phyloP scores from a whole-genome alignment of 2,888 invertebrate species.

The Chrysolina americana region DNA sequence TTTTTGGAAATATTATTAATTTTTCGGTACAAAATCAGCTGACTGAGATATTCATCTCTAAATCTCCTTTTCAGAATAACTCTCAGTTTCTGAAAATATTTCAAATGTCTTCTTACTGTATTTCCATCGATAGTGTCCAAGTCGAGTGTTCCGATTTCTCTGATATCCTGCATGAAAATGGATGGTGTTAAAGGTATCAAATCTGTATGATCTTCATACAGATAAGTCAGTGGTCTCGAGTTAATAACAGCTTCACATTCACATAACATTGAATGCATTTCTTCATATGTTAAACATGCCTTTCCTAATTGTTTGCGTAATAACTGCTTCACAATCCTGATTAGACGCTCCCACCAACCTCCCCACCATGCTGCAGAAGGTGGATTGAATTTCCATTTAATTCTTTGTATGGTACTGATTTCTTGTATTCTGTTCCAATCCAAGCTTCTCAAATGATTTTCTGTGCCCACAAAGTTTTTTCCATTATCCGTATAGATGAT shows the following conservation, averaged over 20 bases:
- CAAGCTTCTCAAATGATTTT: neutral
- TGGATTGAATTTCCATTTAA: slow-evolving; percentile 19
- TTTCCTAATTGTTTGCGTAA: neutral
- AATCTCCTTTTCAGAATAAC: neutral
- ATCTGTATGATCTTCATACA: neutral
- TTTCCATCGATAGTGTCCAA: neutral
- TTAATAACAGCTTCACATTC: slow-evolving; percentile 3
- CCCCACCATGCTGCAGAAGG: slow-evolving; percentile 15
- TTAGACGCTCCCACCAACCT: slow-evolving; percentile 18
- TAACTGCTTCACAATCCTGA: neutral
- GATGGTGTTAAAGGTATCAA: neutral
- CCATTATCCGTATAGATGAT: neutral
- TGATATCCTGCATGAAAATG: neutral
- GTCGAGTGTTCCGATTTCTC: slow-evolving; percentile 2
- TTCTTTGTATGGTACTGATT: slow-evolving; percentile 1
- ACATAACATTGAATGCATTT: neutral
- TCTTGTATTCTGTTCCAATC: neutral
- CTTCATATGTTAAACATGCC: neutral
- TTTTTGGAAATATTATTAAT: neutral
- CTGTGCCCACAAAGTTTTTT: neutral
- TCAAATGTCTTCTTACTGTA: neutral
- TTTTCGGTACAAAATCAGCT: neutral
- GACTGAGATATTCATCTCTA: neutral
- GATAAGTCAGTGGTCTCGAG: neutral
- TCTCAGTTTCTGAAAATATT: neutral